Base-by-base conservation (phyloP, 2,113 vertebrate genomes). In the Cnemophilus loriae region DNA sequence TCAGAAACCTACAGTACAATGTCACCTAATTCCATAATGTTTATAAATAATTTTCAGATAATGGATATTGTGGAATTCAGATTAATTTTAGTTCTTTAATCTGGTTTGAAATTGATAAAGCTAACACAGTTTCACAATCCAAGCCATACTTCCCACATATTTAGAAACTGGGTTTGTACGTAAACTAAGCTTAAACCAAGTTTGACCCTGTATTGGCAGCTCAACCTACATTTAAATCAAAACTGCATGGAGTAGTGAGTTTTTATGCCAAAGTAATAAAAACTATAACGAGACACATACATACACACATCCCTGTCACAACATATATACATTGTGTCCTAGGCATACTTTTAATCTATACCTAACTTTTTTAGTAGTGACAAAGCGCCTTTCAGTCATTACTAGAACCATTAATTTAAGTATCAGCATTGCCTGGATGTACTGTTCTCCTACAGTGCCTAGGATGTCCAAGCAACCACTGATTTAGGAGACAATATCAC, bases 401-500 rank as follows among this genome's bases (percentile, higher is more conserved):
- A 96, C 94, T 88, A 93, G 73, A 89, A 95, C 75, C 89, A 93
- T 97, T 97, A 91, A 97, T 96, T 97, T 95, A 81, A 94, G 90
- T 85, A 60, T 88, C 77, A 68, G 82, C 37, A 30, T 67, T 84
- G 95, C 94, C 93, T 87, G 97, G 87, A 93, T 93, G 96, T 88
- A 92, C 97, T 94, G 91, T 97, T 97, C 96, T 97, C 97, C 93
- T 61, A 85, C 44, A 95, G 95, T 77, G 53, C 96, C 93, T 78
- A 79, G 91, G 94, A 98, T 97, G 97, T 97, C 96, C 97, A 64
- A 0, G 7, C 93, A 96, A 91, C 82, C 97, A 74, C 92, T 98
- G 98, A 98, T 98, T 98, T 98, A 98, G 95, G 98, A 98, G 97
- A 98, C 98, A 97, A 87, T 98, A 98, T 98, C 98, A 96, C 96